Evolutionary conservation across 2,888 invertebrate species (phyloP), one percentile per base, ranked within the genome.

Genomic region (Leptura quadrifasciata): DNA sequence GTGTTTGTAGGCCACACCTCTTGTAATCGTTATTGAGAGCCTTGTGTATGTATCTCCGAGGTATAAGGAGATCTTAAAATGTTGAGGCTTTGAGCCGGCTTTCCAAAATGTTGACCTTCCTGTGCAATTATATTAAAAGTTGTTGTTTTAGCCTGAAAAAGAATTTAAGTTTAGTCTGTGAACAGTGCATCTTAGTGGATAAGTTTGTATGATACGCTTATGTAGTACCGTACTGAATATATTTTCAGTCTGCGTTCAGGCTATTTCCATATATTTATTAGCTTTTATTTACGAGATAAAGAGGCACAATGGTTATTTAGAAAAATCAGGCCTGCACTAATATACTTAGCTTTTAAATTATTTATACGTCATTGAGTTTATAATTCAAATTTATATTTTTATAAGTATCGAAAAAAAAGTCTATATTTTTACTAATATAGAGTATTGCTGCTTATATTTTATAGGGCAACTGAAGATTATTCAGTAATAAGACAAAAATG

Each of bases 371-470:
- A 57, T 69, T 69, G 35, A 39, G 69, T 69, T 69, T 35, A 58
- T 69, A 58, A 57, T 69, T 69, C 8, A 69, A 69, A 69, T 57
- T 69, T 31, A 69, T 69, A 69, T 69, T 69, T 69, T 69, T 69
- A 35, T 69, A 69, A 55, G 58, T 58, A 69, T 47, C 18, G 21
- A 60, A 60, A 69, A 47, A n/a, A 69, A 69, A 57, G 2, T 54
- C 57, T 69, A 69, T 69, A 58, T 69, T 69, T 58, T 69, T 58
- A 57, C 31, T 58, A 69, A 58, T 69, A 57, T 57, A 69, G 67
- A 67, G 12, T 67, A 68, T 57, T 20, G 21, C 69, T 12, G 54
- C 69, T 69, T 69, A 58, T 55, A 69, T 69, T 39, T 69, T 58
- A 39, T 58, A 69, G 63, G 18, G 52, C 17, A n/a, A 58, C 69